Percentiles rank a stretch among this genome's conserved stretches.
Evolutionary conservation across 2,113 vertebrate species (phyloP).

Genomic region (Brachypteracias leptosomus): DNA sequence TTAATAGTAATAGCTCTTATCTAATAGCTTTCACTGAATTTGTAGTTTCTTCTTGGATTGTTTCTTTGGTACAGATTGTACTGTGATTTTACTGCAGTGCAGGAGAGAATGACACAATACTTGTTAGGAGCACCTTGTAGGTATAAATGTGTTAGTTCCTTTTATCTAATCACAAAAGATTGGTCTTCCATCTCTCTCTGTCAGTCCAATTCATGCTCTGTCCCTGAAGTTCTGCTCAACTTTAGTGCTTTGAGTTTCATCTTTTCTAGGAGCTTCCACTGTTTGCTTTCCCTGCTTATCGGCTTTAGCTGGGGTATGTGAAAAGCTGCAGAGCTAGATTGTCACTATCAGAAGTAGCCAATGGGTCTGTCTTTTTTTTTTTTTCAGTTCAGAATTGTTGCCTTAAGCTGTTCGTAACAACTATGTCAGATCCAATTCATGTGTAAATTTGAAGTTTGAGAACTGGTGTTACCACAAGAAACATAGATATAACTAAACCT

Average conservation of each 20-base stretch:
- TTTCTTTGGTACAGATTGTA: neutral
- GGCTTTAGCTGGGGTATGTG: neutral
- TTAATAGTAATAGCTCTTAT: fast-evolving
- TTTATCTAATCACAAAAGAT: neutral
- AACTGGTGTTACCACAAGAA: neutral
- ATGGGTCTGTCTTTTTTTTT: neutral
- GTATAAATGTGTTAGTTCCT: neutral
- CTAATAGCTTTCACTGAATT: neutral
- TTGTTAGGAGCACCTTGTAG: neutral
- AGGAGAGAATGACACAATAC: neutral
- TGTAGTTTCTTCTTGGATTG: neutral
- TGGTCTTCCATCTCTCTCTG: neutral
- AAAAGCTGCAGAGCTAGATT: neutral
- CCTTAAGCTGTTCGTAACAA: neutral
- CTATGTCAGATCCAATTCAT: neutral
- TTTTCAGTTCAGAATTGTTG: neutral
- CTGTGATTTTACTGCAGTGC: neutral
- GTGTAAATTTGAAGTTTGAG: neutral
- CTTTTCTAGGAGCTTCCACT: neutral
- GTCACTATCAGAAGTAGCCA: neutral
- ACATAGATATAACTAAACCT: neutral
- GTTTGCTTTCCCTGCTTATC: neutral
- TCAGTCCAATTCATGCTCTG: neutral
- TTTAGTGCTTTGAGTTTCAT: neutral
- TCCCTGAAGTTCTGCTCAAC: neutral